Evolutionary conservation across 2,888 invertebrate species (phyloP).

Genomic region (Aleiodes alternator): DNA sequence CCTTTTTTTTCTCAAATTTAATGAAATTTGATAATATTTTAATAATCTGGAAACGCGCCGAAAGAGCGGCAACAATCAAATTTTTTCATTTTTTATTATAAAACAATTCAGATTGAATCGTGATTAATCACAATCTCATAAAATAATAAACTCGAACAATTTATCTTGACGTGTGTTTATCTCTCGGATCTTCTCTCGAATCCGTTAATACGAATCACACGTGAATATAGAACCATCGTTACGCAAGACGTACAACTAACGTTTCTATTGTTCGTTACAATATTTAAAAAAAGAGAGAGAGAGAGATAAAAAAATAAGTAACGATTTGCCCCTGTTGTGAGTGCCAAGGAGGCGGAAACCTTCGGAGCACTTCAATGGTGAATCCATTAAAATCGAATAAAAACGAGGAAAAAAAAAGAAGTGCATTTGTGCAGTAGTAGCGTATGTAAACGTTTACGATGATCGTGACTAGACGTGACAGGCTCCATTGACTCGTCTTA

Average conservation of each 20-base stretch:
- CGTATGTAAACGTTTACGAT: conserved; percentile 13
- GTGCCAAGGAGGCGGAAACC: conserved; percentile 32
- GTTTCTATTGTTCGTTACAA: conserved; percentile 16
- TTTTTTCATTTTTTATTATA: too few relatives aligned
- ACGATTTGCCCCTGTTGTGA: conserved; percentile 10
- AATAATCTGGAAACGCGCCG: too few relatives aligned
- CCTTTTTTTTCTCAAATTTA: not conserved
- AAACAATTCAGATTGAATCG: not conserved
- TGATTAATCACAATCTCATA: not conserved
- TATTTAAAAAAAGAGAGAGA: conserved; percentile 18
- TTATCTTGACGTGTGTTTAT: conserved; percentile 14
- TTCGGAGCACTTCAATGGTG: conserved; percentile 17
- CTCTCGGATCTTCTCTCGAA: conserved; percentile 27
- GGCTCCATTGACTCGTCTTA: conserved; percentile 23
- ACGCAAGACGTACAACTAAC: conserved; percentile 15
- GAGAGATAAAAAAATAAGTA: not conserved
- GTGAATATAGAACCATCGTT: conserved; percentile 6
- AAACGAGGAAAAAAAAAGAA: conserved; percentile 2
- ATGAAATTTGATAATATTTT: too few relatives aligned
- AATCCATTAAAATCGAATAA: not conserved
- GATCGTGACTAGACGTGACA: conserved; percentile 32
- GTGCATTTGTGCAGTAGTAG: conserved; percentile 10
- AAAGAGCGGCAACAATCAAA: too few relatives aligned
- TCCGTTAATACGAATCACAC: conserved; percentile 13
- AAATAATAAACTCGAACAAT: conserved; percentile 8